These are phyloP conservation scores for Wiebesia pumilae DNA, from an alignment of 1,140 invertebrate species.

Conservation along the genomic window DNA sequence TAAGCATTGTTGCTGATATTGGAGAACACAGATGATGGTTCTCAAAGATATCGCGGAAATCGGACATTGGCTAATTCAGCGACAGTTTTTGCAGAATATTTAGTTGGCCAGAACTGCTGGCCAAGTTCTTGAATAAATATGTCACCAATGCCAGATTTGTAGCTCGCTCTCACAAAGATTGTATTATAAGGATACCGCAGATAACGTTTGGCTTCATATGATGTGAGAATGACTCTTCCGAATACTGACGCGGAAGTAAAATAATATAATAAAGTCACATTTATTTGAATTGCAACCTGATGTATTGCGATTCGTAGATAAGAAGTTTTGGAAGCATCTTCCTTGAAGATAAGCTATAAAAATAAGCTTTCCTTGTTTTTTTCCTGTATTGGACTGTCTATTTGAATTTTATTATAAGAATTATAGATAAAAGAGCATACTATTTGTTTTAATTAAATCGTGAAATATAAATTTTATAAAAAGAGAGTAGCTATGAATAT, in stretches of 20 bases:
- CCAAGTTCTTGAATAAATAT: constrained; percentile 26
- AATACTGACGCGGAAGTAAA: not conserved
- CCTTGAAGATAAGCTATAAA: too few species aligned
- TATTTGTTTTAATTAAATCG: too few species aligned
- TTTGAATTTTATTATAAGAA: too few species aligned
- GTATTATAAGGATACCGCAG: constrained; percentile 2
- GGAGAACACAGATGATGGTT: constrained; percentile 6
- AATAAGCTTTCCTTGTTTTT: too few species aligned
- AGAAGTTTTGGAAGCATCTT: too few species aligned
- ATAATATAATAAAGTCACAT: too few species aligned
- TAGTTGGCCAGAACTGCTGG: not conserved
- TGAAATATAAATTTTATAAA: too few species aligned
- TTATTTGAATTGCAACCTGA: too few species aligned
- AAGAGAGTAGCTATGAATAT: too few species aligned
- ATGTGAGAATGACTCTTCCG: not conserved
- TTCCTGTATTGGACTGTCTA: too few species aligned
- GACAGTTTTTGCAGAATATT: constrained; percentile 3
- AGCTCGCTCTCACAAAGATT: constrained; percentile 15
- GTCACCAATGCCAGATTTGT: constrained; percentile 1
- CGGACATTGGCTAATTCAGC: not conserved
- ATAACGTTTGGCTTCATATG: not conserved
- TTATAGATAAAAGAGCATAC: too few species aligned
- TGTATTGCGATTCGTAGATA: too few species aligned
- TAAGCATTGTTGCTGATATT: not conserved
- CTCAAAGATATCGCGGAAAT: constrained; percentile 29